These are phyloP conservation scores for Arctocebus calabarensis DNA, from an alignment of 2,797 vertebrate species.

Conservation along the genomic window DNA sequence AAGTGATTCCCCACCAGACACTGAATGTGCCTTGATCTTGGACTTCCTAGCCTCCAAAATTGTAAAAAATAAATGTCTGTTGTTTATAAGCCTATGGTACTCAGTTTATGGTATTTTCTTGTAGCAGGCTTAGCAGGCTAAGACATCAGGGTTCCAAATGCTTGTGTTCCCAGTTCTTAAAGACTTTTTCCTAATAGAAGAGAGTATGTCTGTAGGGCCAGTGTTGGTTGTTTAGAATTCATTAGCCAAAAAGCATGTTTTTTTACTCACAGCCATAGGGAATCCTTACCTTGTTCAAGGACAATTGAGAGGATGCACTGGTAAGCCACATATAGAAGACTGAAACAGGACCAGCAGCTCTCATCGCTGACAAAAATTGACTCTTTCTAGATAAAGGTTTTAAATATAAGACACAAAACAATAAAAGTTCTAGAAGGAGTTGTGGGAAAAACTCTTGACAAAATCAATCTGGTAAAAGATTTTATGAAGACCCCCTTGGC, in stretches of 20 bases:
- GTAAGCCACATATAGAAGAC: no score
- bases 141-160: neutral
- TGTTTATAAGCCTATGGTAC: neutral
- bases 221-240: neutral
- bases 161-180: slow-evolving; percentile 46
- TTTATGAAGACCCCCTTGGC: no score
- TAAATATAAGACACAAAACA: no score
- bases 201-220: neutral
- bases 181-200: neutral
- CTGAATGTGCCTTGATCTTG: neutral
- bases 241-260: neutral
- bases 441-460: no score
- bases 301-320: neutral
- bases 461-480: no score
- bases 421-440: no score
- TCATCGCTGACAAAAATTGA: no score
- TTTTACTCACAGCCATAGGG: neutral
- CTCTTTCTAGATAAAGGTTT: no score
- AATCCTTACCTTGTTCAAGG: neutral
- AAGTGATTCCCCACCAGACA: neutral
- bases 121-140: neutral
- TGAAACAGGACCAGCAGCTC: no score
- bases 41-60: neutral
- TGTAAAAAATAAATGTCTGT: neutral
- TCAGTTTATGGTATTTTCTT: neutral